Base-by-base conservation (phyloP, 2,113 vertebrate species). In the Synchiropus splendidus region DNA sequence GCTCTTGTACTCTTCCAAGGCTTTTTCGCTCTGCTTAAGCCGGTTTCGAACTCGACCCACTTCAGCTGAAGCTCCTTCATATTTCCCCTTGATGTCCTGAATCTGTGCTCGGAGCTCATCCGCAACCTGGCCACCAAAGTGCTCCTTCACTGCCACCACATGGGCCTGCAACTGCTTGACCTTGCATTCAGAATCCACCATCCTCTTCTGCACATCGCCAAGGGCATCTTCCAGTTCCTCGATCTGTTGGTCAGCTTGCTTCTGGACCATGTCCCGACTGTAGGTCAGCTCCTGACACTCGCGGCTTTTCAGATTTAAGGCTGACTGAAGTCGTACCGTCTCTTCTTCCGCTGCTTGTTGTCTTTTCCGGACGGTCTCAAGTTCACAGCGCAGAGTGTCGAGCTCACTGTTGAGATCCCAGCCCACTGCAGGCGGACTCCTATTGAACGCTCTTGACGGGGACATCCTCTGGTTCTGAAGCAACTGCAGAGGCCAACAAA, bases 101-200 rank as follows among this genome's bases (percentile, higher is more conserved):
- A 99, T 55, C 78, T 99, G 94, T 9, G 83, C 83, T 60, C 80
- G 88, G 39, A 98, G 82, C 6, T 96, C 94, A 48, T 97, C 92
- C 0, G 63, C 8, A 0, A 42, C 27, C 35, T 87, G 87, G 16
- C 71, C 64, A 64, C 46, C 83, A 3, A 98, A 71, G 64, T 94
- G 93, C 5, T 95, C 92, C 46, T 97, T 98, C 2, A 99, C 87
- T 1, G 91, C 90, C 0, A 92, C 88, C 18, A 98, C 95, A 30
- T 99, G 94, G 2, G 86, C 84, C 72, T 99, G 95, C 78, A 99
- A 90, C 61, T 96, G 92, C 49, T 97, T 97, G 12, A 99, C 91
- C 51, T 98, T 99, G 32, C 89, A 86, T 74, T 99, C 95, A 0
- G 93, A 99, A 15, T 99, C 95, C 9, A 94, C 80, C 94, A 98